phyloP scores from a whole-genome alignment of 2,888 invertebrate genomes.

The Julus scanicus region DNA sequence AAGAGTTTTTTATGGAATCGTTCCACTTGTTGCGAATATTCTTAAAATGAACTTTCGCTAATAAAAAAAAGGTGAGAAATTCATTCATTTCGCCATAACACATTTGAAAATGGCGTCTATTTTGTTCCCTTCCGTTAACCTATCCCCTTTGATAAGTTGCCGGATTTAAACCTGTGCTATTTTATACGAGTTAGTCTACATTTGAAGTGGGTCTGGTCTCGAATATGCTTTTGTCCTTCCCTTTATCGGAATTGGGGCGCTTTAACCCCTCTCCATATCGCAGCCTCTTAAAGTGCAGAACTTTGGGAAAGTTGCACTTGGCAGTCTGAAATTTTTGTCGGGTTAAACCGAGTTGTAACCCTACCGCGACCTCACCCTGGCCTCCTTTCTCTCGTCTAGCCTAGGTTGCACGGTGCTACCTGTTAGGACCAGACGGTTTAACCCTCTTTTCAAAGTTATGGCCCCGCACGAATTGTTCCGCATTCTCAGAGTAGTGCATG shows the following conservation, averaged over 20 bases:
- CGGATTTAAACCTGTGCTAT: background rate
- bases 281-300: background rate
- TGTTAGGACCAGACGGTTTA: conserved; percentile 13
- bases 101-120: background rate
- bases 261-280: background rate
- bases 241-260: conserved; percentile 25
- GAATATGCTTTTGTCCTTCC: background rate
- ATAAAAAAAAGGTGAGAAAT: conserved; percentile 7
- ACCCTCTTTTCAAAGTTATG: background rate
- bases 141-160: background rate
- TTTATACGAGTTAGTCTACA: background rate
- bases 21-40: background rate
- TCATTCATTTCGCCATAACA: background rate
- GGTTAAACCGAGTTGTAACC: conserved; percentile 20
- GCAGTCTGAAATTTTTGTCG: background rate
- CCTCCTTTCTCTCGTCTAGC: background rate
- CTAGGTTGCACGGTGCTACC: conserved; percentile 27
- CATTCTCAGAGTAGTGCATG: background rate
- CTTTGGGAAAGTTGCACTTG: background rate
- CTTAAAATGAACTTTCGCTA: background rate
- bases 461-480: background rate
- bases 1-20: background rate
- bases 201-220: conserved; percentile 10
- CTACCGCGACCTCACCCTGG: background rate
- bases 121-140: background rate